Evolutionary conservation across 2,113 vertebrate genomes (phyloP).

Genomic region (Tragelaphus buxtoni): DNA sequence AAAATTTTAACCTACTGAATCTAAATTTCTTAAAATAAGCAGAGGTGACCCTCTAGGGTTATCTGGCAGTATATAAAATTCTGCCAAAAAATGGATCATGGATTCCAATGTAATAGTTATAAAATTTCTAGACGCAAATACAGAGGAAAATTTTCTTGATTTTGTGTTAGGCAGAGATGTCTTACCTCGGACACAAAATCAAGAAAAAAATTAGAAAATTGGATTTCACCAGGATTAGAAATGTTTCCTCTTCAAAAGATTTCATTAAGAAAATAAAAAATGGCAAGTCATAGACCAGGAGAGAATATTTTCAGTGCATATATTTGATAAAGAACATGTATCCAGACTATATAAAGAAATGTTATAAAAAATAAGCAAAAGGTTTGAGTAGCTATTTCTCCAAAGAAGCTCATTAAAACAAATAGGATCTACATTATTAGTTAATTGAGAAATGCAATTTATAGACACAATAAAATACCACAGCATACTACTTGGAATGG

Average conservation of each 20-base stretch:
- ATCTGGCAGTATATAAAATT: neutral
- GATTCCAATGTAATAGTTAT: neutral
- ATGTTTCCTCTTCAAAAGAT: neutral
- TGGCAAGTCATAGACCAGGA: neutral
- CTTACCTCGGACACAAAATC: neutral
- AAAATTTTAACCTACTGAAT: neutral
- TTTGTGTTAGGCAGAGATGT: neutral
- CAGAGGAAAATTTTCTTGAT: neutral
- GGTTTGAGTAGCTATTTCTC: neutral
- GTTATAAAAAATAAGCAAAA: neutral
- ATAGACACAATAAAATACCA: neutral
- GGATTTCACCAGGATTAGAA: neutral
- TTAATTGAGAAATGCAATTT: neutral
- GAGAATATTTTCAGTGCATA: neutral
- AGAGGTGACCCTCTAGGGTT: neutral
- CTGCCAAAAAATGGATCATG: neutral
- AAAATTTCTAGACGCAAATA: neutral
- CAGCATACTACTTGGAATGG: neutral
- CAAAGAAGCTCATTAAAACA: neutral
- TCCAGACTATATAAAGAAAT: neutral
- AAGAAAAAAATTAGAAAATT: neutral
- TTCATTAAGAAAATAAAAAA: neutral
- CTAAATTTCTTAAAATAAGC: neutral
- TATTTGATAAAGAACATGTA: neutral
- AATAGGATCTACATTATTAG: neutral